Conservation (phyloP, 2,888 invertebrate genomes). For the Meteorus cinctellus region DNA sequence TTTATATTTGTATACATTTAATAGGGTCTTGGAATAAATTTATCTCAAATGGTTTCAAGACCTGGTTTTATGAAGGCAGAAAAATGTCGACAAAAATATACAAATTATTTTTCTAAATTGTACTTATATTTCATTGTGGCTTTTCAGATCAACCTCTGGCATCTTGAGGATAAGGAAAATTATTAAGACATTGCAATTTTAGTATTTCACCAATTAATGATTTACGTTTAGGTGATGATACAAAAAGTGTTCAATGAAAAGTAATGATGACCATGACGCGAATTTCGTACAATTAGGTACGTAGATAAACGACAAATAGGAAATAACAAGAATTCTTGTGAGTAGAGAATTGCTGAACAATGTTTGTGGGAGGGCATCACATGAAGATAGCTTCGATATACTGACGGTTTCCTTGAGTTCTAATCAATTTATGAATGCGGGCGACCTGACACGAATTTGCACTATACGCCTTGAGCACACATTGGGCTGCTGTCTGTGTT, state of each 20-base stretch:
- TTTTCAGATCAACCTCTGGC: no score
- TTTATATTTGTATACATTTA: no score
- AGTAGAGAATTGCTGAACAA: neutral
- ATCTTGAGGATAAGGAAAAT: no score
- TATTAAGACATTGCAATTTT: no score
- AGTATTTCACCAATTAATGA: neutral
- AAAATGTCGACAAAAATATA: no score
- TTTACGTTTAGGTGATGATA: neutral
- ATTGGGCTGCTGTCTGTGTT: conserved; percentile 35
- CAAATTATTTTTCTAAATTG: no score
- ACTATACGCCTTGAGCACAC: conserved; percentile 59
- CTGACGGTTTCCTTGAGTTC: conserved; percentile 54
- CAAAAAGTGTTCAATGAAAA: neutral
- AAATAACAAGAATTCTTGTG: neutral
- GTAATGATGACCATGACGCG: neutral
- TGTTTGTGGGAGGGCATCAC: neutral
- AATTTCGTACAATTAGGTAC: neutral
- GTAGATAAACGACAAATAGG: neutral
- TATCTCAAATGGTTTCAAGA: no score
- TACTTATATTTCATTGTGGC: no score
- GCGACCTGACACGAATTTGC: conserved; percentile 65
- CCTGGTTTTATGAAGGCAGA: no score
- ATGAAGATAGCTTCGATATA: conserved; percentile 25
- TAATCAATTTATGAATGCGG: conserved; percentile 67
- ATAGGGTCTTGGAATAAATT: no score